Percentiles rank a stretch among this genome's conserved stretches.
These are phyloP conservation scores for Acronicta leporina DNA, from an alignment of 2,888 invertebrate species.

Conservation along the genomic window DNA sequence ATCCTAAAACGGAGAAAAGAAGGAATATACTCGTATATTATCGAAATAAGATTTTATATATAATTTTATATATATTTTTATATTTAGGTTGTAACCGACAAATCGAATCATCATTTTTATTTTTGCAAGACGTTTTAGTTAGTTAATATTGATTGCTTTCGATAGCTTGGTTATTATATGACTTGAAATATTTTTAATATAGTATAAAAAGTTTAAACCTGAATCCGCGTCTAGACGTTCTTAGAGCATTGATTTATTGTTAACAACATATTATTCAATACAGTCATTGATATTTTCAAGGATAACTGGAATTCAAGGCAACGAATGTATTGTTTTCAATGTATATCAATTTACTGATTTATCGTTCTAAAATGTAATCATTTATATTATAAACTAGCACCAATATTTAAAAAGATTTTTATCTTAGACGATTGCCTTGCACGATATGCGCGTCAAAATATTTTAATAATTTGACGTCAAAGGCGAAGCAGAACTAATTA, in stretches of 20 bases:
- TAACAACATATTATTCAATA: slow-evolving; percentile 27
- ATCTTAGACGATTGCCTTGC: no score
- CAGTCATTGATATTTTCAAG: slow-evolving; percentile 35
- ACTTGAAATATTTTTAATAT: slow-evolving; percentile 30
- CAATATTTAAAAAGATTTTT: background rate
- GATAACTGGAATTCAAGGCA: slow-evolving; percentile 22
- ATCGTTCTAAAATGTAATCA: slow-evolving; percentile 23
- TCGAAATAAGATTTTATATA: slow-evolving; percentile 15
- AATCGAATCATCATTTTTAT: slow-evolving; percentile 41
- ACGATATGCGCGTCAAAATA: no score
- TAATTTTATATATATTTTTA: no score
- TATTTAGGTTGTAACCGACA: slow-evolving; percentile 26
- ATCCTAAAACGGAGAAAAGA: slow-evolving; percentile 8
- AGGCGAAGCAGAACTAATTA: no score
- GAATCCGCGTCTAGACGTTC: slow-evolving; percentile 37
- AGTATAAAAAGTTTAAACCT: slow-evolving; percentile 28
- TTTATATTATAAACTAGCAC: slow-evolving; percentile 3
- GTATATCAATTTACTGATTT: slow-evolving; percentile 35
- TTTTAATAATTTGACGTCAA: no score
- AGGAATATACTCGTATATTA: slow-evolving; percentile 6
- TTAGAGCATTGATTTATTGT: slow-evolving; percentile 49
- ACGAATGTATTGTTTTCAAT: slow-evolving; percentile 21
- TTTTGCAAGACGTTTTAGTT: slow-evolving; percentile 37
- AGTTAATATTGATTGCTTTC: slow-evolving; percentile 48
- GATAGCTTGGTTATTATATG: slow-evolving; percentile 34